Evolutionary conservation across 2,888 invertebrate genomes (phyloP), one percentile per base, ranked within the genome.

Genomic region (Nomada lathburiana): DNA sequence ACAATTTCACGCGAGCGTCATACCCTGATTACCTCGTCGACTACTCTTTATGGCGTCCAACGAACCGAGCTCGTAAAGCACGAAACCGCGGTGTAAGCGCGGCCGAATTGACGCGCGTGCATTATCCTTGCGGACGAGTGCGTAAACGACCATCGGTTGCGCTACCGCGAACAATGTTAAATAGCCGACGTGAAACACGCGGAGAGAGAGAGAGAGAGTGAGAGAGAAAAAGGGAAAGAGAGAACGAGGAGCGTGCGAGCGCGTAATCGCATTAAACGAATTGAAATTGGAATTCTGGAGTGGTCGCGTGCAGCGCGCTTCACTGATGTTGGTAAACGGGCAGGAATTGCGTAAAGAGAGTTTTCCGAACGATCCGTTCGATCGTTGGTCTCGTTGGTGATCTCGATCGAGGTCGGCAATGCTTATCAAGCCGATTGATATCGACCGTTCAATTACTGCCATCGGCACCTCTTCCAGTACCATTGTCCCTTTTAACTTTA

Each of bases 241-340:
- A 83, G 86, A 70, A 70, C 80, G 36, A 18, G 26, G 13, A 36
- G 42, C 42, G 44, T 23, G 79, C 77, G 62, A 57, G 76, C 82
- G 84, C 83, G 85, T 89, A 89, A 90, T 89, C 81, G 83, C 77
- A 69, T 86, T 89, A 85, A 88, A 87, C 85, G 83, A 85, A 89
- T 86, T 80, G 83, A 85, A 89, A 89, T 13, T 86, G 86, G 83
- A 86, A 89, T 89, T 86, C 80, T 76, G 47, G 75, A 83, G 83
- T 69, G 80, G 80, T 77, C 82, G 84, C 82, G 79, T 78, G 88
- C 65, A 52, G 60, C 78, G 82, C 77, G 83, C 80, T 78, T 83
- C 82, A 84, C 57, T 78, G 86, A 74, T 76, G 82, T 84, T 70
- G 83, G 84, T 83, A 86, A 88, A 86, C 89, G 71, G 53, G 0